These are phyloP conservation scores for Kradibia gibbosae DNA, from an alignment of 1,140 invertebrate species.

Conservation along the genomic window DNA sequence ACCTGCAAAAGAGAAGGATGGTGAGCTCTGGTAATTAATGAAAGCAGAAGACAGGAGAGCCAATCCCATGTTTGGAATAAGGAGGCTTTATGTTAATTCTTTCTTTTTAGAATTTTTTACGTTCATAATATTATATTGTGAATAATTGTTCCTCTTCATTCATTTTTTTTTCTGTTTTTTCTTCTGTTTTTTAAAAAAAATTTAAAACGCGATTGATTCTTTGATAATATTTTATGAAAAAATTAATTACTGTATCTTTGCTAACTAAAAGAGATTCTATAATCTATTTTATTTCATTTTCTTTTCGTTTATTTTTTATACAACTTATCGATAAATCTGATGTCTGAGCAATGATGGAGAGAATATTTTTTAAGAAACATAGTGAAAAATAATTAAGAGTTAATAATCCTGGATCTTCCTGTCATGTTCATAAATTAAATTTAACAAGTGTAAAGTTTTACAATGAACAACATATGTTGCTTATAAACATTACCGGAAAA, in stretches of 20 bases:
- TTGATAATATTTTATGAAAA: conserved; percentile 14
- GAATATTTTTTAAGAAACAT: background rate
- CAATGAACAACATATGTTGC: background rate
- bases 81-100: conserved; percentile 11
- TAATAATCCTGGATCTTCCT: conserved; percentile 43
- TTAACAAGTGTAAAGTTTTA: background rate
- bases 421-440: background rate
- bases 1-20: conserved; percentile 94
- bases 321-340: conserved; percentile 2
- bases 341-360: background rate
- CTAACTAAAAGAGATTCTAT: background rate
- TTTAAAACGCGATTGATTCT: background rate
- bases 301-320: conserved; percentile 16
- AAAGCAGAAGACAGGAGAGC: conserved; percentile 6
- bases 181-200: conserved; percentile 8
- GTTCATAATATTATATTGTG: background rate
- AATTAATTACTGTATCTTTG: background rate
- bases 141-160: background rate
- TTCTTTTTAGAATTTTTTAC: conserved; percentile 16
- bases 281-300: background rate
- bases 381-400: conserved; percentile 20
- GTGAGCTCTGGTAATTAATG: conserved; percentile 81
- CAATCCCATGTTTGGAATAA: conserved; percentile 31
- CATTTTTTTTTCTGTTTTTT: background rate
- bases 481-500: background rate